phyloP scores from a whole-genome alignment of 2,797 vertebrate species.

The Lacerta viridis region DNA sequence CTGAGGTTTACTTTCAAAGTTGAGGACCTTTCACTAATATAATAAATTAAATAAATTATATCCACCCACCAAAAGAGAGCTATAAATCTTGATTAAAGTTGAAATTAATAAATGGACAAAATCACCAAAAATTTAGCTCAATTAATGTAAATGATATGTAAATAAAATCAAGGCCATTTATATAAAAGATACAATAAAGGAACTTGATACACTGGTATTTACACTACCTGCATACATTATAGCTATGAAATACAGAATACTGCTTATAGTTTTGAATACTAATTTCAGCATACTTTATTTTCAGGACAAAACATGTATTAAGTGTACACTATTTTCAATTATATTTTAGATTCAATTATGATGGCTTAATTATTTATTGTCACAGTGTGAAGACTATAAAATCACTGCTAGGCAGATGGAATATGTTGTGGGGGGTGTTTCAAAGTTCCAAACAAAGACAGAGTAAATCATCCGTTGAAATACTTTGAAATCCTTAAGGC shows the following conservation, averaged over 20 bases:
- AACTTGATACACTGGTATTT: background rate
- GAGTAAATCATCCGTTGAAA: background rate
- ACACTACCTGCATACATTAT: background rate
- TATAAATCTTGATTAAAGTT: conserved; percentile 1
- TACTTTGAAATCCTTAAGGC: background rate
- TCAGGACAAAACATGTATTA: conserved; percentile 2
- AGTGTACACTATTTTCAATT: conserved; percentile 37
- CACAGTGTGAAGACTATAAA: background rate
- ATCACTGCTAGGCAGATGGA: background rate
- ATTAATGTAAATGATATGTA: background rate
- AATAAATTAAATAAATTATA: conserved; percentile 14
- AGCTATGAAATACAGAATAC: conserved; percentile 25
- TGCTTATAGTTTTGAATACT: conserved; percentile 37
- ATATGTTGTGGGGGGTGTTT: background rate
- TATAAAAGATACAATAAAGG: background rate
- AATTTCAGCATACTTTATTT: conserved; percentile 21
- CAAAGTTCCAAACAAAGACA: background rate
- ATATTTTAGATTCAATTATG: conserved; percentile 17
- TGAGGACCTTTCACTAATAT: conserved; percentile 6
- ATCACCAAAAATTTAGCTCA: conserved; percentile 9
- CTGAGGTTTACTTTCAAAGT: background rate
- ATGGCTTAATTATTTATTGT: background rate
- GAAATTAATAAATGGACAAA: conserved; percentile 25
- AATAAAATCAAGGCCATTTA: conserved; percentile 3
- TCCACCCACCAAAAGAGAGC: conserved; percentile 17